Percentiles rank a stretch among this genome's conserved stretches.
These are phyloP conservation scores for human (Homo sapiens) DNA, from an alignment of 2,113 vertebrate species.

Conservation along the genomic window GRCh38 chr7:110952001-110952500, in stretches of 20 bases:
- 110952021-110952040: slow-evolving; percentile 53
- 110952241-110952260: background rate
- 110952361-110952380: too few species aligned
- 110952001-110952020: slow-evolving; percentile 46
- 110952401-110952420: too few species aligned
- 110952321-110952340: too few species aligned
- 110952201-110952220: slow-evolving; percentile 17
- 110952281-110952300: too few species aligned
- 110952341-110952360: too few species aligned
- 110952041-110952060: slow-evolving; percentile 57
- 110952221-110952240: background rate
- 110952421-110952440: background rate
- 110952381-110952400: too few species aligned
- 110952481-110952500: background rate
- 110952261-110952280: background rate
- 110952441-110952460: background rate
- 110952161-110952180: slow-evolving; percentile 58
- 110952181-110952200: slow-evolving; percentile 32
- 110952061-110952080: slow-evolving; percentile 61
- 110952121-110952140: slow-evolving; percentile 26
- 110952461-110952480: background rate
- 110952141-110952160: slow-evolving; percentile 57
- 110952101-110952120: slow-evolving; percentile 72
- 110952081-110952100: slow-evolving; percentile 62
- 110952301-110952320: too few species aligned